These are phyloP conservation scores for Coreoperca whiteheadi DNA, from an alignment of 2,113 vertebrate genomes.

Conservation along the genomic window DNA sequence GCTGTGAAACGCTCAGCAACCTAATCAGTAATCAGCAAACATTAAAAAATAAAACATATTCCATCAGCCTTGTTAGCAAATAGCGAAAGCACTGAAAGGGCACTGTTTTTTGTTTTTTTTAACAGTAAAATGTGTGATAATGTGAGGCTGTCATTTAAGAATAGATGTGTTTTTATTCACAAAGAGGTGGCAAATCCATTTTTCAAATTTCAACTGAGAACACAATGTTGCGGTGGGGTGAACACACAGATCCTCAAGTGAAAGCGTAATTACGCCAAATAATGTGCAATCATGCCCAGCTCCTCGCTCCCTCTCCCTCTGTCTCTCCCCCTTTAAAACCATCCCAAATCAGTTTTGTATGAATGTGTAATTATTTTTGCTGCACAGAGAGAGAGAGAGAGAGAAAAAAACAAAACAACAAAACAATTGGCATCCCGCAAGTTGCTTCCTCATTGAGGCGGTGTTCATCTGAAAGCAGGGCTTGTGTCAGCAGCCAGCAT, in stretches of 20 bases:
- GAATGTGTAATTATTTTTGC: conserved; percentile 73
- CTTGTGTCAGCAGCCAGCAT: conserved; percentile 37
- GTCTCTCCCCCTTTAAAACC: conserved; percentile 35
- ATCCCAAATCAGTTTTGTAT: conserved; percentile 68
- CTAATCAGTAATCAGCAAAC: conserved; percentile 55
- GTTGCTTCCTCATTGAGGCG: conserved; percentile 51
- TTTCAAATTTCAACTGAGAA: conserved; percentile 45
- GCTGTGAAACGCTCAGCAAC: conserved; percentile 22
- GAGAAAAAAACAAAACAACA: conserved; percentile 12
- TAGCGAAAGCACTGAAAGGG: conserved; percentile 19
- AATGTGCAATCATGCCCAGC: conserved; percentile 64
- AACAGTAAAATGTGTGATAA: conserved; percentile 40
- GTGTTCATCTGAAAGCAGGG: conserved; percentile 33
- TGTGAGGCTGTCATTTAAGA: conserved; percentile 33
- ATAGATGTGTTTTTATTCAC: conserved; percentile 26
- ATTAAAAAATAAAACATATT: conserved; percentile 37
- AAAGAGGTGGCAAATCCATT: conserved; percentile 59
- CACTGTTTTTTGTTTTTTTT: background rate
- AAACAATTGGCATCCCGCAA: conserved; percentile 61
- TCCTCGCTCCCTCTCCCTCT: conserved; percentile 10
- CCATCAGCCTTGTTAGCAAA: conserved; percentile 40
- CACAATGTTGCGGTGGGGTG: conserved; percentile 35
- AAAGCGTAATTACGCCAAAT: conserved; percentile 73
- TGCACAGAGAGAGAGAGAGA: background rate
- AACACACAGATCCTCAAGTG: conserved; percentile 59